A percentile compares a stretch with the other conserved stretches of the same genome.
Conservation (phyloP, 2,113 vertebrate genomes). For the Rhinolophus sinicus region DNA sequence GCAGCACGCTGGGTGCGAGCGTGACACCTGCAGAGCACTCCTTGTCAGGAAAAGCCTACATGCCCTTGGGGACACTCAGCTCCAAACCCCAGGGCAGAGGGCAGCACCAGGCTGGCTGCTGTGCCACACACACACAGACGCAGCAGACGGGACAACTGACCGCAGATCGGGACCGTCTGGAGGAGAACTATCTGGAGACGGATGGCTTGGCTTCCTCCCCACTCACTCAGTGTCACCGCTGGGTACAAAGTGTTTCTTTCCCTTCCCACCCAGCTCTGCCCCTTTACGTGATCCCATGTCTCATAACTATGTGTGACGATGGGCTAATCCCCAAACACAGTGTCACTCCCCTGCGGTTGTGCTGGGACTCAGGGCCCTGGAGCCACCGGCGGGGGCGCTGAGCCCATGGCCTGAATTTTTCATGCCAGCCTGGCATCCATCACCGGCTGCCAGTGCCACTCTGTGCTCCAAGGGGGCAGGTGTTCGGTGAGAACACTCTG, state of each 20-base stretch:
- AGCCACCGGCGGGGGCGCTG: background rate
- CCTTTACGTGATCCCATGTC: background rate
- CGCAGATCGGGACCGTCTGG: too few relatives aligned
- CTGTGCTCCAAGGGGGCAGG: constrained; percentile 63
- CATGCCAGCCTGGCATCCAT: constrained; percentile 40
- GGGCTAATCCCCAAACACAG: background rate
- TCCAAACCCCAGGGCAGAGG: background rate
- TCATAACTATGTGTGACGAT: background rate
- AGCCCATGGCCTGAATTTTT: constrained; percentile 57
- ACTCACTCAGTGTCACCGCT: background rate
- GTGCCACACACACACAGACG: background rate
- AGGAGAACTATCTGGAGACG: background rate
- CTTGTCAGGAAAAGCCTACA: background rate
- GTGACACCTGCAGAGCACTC: background rate
- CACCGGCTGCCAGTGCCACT: constrained; percentile 13
- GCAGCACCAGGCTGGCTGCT: background rate
- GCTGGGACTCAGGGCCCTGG: rapidly evolving
- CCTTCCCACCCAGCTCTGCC: background rate
- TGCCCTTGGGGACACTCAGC: background rate
- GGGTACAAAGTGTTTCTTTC: background rate
- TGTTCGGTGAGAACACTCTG: constrained; percentile 13
- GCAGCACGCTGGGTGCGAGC: background rate
- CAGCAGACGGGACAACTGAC: background rate
- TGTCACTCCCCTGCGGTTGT: background rate
- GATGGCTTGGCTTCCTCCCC: background rate